These are phyloP conservation scores for Anthonomus grandis DNA, from an alignment of 1,140 invertebrate genomes.

Conservation along the genomic window DNA sequence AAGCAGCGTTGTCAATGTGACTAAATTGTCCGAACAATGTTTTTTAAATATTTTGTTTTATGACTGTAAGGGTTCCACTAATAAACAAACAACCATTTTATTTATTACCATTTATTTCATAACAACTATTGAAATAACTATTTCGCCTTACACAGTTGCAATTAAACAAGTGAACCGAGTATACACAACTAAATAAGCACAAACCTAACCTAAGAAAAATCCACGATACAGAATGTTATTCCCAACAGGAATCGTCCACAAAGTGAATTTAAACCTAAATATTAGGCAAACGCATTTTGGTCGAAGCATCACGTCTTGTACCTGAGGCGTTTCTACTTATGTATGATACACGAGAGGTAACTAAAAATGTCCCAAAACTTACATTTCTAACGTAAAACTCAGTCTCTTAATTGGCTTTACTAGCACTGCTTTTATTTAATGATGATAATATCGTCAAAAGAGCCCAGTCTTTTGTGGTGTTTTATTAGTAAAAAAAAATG, in stretches of 20 bases:
- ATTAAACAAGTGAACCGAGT: constrained; percentile 38
- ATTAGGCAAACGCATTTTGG: constrained; percentile 37
- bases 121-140: no score
- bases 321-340: constrained; percentile 13
- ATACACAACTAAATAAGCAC: constrained; percentile 18
- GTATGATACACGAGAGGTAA: constrained; percentile 5
- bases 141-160: no score
- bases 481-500: no score
- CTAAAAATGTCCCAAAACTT: not conserved
- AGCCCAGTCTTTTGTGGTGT: not conserved
- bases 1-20: no score
- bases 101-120: no score
- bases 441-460: not conserved
- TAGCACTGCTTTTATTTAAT: not conserved
- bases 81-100: no score
- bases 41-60: no score
- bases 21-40: no score
- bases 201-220: not conserved
- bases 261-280: constrained; percentile 33
- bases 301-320: constrained; percentile 24
- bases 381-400: not conserved
- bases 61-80: no score
- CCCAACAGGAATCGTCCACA: not conserved
- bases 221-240: not conserved
- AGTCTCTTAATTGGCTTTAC: not conserved